Conservation (phyloP, 2,113 vertebrate genomes). For the Phainopepla nitens region DNA sequence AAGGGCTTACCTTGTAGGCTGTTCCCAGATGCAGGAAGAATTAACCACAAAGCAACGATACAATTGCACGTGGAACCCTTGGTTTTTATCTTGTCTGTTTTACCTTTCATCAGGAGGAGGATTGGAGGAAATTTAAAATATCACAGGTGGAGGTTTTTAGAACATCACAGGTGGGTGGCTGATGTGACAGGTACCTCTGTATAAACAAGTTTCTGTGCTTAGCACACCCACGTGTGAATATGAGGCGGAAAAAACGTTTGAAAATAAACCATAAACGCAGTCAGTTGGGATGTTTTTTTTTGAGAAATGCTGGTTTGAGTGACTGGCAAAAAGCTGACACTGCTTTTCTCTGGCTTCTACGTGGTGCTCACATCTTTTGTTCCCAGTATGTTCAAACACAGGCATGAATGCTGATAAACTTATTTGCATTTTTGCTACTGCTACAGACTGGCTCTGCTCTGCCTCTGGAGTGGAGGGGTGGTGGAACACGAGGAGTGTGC, state of each 20-base stretch:
- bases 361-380: not conserved
- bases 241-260: not conserved
- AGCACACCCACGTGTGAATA: not conserved
- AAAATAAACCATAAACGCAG: not conserved
- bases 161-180: not conserved
- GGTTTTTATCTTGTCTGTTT: not conserved
- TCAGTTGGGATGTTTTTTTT: fast-evolving
- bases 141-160: not conserved
- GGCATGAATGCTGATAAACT: not conserved
- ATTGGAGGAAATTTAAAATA: not conserved
- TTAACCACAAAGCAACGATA: not conserved
- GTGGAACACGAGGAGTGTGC: fast-evolving
- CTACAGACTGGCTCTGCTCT: not conserved
- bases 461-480: fast-evolving
- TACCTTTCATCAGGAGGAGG: not conserved
- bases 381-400: not conserved
- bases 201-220: not conserved
- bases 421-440: not conserved
- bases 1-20: not conserved
- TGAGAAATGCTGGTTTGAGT: not conserved
- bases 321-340: not conserved
- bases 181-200: not conserved
- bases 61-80: not conserved
- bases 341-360: not conserved
- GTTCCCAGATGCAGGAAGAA: not conserved